A percentile compares a stretch with the other conserved stretches of the same genome.
phyloP scores from a whole-genome alignment of 2,797 vertebrate species.

The Labeo calbasu region DNA sequence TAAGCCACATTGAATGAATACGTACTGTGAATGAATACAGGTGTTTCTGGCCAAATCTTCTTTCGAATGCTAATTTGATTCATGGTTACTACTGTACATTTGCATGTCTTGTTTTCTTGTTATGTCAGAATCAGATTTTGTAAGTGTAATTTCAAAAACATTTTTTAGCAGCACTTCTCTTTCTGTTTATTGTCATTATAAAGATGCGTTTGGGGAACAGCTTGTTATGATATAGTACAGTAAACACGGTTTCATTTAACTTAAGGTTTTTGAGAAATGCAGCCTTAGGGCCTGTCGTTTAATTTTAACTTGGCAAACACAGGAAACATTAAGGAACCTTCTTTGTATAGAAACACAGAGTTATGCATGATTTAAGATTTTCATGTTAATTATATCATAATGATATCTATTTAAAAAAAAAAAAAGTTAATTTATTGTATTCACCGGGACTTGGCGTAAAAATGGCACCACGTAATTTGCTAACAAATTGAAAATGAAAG shows the following conservation, averaged over 20 bases:
- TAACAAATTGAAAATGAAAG: too few relatives aligned
- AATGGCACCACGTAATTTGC: too few relatives aligned
- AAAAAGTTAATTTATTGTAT: too few relatives aligned
- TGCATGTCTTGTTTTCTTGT: background rate
- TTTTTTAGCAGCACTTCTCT: background rate
- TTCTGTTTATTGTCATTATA: background rate
- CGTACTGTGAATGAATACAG: background rate
- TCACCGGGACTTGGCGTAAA: too few relatives aligned
- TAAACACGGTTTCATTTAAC: background rate
- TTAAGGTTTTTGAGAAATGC: background rate
- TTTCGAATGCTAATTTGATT: background rate
- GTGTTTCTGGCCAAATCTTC: background rate
- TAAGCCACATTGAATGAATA: background rate
- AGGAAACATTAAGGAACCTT: background rate
- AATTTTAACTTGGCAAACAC: slow-evolving; percentile 15
- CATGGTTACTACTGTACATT: background rate
- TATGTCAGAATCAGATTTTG: slow-evolving; percentile 6
- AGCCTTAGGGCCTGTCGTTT: background rate
- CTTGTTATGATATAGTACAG: background rate
- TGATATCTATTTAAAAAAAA: too few relatives aligned
- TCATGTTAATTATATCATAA: too few relatives aligned
- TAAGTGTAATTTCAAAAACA: background rate
- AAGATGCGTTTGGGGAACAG: slow-evolving; percentile 23
- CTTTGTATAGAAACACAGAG: background rate
- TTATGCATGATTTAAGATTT: too few relatives aligned